Evolutionary conservation across 2,888 invertebrate species (phyloP).

Genomic region (Chrysomela aeneicollis): DNA sequence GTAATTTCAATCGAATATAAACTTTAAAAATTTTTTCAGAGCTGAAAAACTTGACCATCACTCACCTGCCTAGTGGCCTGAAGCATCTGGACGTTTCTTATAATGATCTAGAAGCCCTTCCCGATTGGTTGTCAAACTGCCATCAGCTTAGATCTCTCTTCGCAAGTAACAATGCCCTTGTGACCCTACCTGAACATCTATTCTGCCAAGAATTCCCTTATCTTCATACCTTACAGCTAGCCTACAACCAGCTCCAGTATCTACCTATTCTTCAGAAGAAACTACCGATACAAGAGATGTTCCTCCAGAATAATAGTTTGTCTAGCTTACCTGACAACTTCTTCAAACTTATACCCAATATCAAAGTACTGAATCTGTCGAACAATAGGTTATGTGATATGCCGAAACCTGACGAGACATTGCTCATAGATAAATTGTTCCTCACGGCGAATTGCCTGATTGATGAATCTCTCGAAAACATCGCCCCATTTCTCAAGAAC

Average conservation of each 20-base stretch:
- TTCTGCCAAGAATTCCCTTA: constrained; percentile 78
- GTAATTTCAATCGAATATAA: too few relatives aligned
- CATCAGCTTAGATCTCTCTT: constrained; percentile 75
- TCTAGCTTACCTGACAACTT: constrained; percentile 79
- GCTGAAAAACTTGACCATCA: constrained; percentile 74
- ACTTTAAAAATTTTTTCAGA: constrained; percentile 68
- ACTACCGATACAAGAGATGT: constrained; percentile 74
- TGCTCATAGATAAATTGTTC: constrained; percentile 73
- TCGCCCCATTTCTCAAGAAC: constrained; percentile 71
- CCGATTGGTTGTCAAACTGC: constrained; percentile 81
- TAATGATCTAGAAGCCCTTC: constrained; percentile 76
- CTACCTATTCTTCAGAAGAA: constrained; percentile 75
- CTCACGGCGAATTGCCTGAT: constrained; percentile 80
- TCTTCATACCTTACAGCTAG: constrained; percentile 76
- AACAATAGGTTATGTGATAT: constrained; percentile 79
- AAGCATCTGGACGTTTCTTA: constrained; percentile 82
- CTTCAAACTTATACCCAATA: constrained; percentile 71
- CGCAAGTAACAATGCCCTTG: constrained; percentile 77
- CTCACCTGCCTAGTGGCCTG: constrained; percentile 75
- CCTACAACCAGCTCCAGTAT: constrained; percentile 78
- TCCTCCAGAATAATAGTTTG: constrained; percentile 81
- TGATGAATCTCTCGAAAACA: constrained; percentile 67
- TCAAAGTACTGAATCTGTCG: constrained; percentile 78
- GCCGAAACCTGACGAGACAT: constrained; percentile 67
- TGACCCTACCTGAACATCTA: constrained; percentile 75